Conservation (phyloP, 2,113 vertebrate species). For the Cromileptes altivelis region DNA sequence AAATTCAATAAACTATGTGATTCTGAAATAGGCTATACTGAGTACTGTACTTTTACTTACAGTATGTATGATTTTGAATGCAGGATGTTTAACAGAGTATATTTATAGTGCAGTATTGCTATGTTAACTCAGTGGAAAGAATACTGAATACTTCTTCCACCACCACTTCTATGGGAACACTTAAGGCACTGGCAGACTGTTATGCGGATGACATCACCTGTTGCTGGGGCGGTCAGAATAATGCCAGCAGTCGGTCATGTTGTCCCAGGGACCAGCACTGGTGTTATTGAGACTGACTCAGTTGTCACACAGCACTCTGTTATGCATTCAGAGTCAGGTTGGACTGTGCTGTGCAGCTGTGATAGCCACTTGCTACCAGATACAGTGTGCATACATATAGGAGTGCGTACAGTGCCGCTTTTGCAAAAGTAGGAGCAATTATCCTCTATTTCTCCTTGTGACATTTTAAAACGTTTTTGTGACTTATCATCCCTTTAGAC, state of each 20-base stretch:
- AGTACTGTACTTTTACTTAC: too few relatives aligned
- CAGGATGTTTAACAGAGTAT: too few relatives aligned
- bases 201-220: conserved; percentile 57
- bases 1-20: too few relatives aligned
- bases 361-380: not conserved
- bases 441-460: not conserved
- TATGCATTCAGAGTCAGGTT: conserved; percentile 12
- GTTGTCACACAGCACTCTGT: conserved; percentile 39
- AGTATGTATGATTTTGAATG: too few relatives aligned
- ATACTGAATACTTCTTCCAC: too few relatives aligned
- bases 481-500: not conserved
- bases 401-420: not conserved
- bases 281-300: conserved; percentile 82
- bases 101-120: too few relatives aligned
- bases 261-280: conserved; percentile 80
- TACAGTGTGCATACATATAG: not conserved
- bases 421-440: not conserved
- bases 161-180: not conserved
- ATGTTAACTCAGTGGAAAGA: too few relatives aligned
- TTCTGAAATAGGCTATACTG: too few relatives aligned
- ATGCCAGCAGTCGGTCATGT: conserved; percentile 82
- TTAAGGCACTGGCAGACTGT: not conserved
- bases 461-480: not conserved
- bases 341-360: conserved; percentile 15
- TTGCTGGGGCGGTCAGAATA: conserved; percentile 81